A percentile compares a stretch with the other conserved stretches of the same genome.
Evolutionary conservation across 2,888 invertebrate species (phyloP).

Genomic region (Pseudoips prasinana): DNA sequence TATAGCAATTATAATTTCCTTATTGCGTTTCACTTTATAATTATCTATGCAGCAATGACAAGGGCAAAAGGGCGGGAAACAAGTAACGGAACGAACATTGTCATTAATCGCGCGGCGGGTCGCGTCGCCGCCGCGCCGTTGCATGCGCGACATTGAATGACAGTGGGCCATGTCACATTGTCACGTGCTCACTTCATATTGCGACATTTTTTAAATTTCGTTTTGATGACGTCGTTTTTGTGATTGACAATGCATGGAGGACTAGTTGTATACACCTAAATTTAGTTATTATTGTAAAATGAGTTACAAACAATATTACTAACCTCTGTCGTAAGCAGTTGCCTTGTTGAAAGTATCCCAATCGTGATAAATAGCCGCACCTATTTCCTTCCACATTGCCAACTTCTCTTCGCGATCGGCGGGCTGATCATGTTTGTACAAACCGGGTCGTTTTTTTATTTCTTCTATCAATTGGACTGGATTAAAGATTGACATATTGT

Average conservation of each 20-base stretch:
- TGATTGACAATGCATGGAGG: no score
- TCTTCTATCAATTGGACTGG: slow-evolving; percentile 64
- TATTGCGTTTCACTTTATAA: slow-evolving; percentile 13
- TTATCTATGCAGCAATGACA: slow-evolving; percentile 13
- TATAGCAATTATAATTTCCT: slow-evolving; percentile 27
- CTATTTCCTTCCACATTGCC: slow-evolving; percentile 68
- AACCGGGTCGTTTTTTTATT: slow-evolving; percentile 66
- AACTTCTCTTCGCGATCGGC: slow-evolving; percentile 72
- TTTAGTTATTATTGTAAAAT: no score
- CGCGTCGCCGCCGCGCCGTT: slow-evolving; percentile 4
- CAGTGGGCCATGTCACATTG: not conserved
- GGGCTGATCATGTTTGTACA: slow-evolving; percentile 66
- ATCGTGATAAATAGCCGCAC: slow-evolving; percentile 58
- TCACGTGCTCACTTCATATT: no score
- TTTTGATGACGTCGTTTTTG: no score
- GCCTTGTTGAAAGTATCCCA: slow-evolving; percentile 66
- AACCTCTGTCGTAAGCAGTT: slow-evolving; percentile 69
- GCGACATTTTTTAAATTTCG: not conserved
- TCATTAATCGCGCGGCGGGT: slow-evolving; percentile 11
- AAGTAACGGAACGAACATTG: slow-evolving; percentile 10
- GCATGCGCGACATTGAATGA: slow-evolving; percentile 12
- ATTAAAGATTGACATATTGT: slow-evolving; percentile 45
- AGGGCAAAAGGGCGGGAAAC: slow-evolving; percentile 28
- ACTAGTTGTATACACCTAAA: no score
- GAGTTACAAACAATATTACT: slow-evolving; percentile 12